These are phyloP conservation scores for Agelas oroides DNA, from an alignment of 37 sponge, comb jelly and placozoan species.

Conservation along the genomic window DNA sequence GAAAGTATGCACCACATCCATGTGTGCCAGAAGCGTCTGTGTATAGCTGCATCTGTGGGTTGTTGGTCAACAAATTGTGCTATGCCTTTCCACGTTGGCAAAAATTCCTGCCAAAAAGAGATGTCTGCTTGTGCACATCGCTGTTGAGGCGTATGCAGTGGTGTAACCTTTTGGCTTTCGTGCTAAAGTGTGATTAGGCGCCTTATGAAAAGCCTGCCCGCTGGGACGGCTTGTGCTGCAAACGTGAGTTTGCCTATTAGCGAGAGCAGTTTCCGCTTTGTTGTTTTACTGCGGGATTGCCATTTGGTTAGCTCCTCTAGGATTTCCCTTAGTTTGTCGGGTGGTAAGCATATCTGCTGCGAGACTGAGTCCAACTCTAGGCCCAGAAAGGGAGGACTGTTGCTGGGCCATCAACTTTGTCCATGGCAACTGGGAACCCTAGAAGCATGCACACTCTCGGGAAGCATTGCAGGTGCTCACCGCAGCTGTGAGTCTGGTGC, in stretches of 20 bases:
- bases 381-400: slow-evolving; percentile 28
- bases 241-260: slow-evolving; percentile 38
- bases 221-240: slow-evolving; percentile 32
- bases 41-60: not conserved
- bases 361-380: not conserved
- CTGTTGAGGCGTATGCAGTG: slow-evolving; percentile 17
- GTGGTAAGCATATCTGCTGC: slow-evolving; percentile 17
- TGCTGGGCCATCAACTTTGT: slow-evolving; percentile 18
- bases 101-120: slow-evolving; percentile 27
- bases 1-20: slow-evolving; percentile 9
- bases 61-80: not conserved
- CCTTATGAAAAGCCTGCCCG: slow-evolving; percentile 26
- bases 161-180: slow-evolving; percentile 16
- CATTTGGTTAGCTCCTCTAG: slow-evolving; percentile 1
- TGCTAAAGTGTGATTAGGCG: slow-evolving; percentile 27
- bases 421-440: slow-evolving; percentile 31
- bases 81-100: slow-evolving; percentile 28
- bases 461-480: not conserved
- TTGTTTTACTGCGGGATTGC: slow-evolving; percentile 5
- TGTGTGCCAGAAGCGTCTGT: slow-evolving; percentile 26
- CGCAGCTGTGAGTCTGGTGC: slow-evolving; percentile 13
- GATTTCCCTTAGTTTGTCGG: slow-evolving; percentile 22
- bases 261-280: slow-evolving; percentile 30
- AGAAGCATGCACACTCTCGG: slow-evolving; percentile 1
- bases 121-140: slow-evolving; percentile 13